Evolutionary conservation across 2,797 vertebrate species (phyloP).

Genomic region (Anguilla pacifica): DNA sequence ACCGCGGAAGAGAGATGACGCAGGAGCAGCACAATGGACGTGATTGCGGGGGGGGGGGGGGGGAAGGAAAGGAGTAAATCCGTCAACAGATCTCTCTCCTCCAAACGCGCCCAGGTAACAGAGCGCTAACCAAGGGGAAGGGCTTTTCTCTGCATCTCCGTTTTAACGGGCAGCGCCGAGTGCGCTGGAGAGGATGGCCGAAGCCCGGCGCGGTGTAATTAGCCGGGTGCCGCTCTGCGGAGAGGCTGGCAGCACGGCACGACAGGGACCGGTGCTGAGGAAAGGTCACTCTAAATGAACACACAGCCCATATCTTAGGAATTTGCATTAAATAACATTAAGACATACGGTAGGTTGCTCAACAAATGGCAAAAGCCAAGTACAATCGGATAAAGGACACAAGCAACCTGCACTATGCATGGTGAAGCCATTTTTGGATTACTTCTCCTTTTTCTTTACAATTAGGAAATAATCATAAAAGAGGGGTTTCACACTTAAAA

Average conservation of each 20-base stretch:
- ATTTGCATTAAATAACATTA: too few species aligned
- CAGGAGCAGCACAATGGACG: background rate
- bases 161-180: background rate
- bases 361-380: too few species aligned
- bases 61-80: background rate
- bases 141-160: background rate
- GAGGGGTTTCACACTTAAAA: too few species aligned
- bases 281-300: background rate
- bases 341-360: too few species aligned
- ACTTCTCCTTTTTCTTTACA: too few species aligned
- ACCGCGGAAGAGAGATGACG: background rate
- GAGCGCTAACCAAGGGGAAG: background rate
- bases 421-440: too few species aligned
- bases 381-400: too few species aligned
- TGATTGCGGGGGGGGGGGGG: background rate
- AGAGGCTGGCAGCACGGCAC: background rate
- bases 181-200: background rate
- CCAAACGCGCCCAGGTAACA: background rate
- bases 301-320: background rate
- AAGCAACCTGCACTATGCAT: too few species aligned
- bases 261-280: background rate
- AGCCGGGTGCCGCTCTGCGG: background rate
- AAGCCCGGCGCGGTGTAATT: background rate
- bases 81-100: background rate
- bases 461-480: too few species aligned